Base-by-base conservation (phyloP, 2,888 invertebrate genomes). In the Cryptus armator region DNA sequence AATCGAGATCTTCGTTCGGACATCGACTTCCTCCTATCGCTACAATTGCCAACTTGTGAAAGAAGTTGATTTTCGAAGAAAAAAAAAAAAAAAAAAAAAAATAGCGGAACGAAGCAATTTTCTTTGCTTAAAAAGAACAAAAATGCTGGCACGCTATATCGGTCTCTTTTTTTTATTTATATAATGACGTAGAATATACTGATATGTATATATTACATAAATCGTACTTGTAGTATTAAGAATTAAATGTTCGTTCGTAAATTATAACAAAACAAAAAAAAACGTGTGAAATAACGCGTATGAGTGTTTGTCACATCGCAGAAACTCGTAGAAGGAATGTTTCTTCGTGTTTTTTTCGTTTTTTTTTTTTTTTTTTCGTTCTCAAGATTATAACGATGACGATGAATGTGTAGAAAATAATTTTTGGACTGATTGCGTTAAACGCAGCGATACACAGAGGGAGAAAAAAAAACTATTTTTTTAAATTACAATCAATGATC, bases 141-240 rank as follows among this genome's bases (percentile, higher is more conserved):
- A 6, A 48, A 56, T 37, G 16, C 19, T 19, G 72, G 24, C 37
- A 72, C 32, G 51, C 59, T 66, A 59, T 37, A 75, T 56, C 72
- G 14, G 82, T 66, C 53, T 72, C 46, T 64, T 80, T 48, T 83
- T 74, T 59, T 76, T 75, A 66, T 74, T 59, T 78, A 72, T 75
- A 66, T 74, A 79, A 78, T 16, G 75, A 78, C 70, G 53, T 83
- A 83, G 62, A 32, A 71, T 76, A 79, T 67, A 81, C 12, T 62
- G 59, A 74, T 76, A 76, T 85, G 79, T 86, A 85, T 79, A 77
- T 80, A 77, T 81, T 85, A 86, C 72, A 80, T 80, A 85, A 79
- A 72, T 37, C 72, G 83, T 86, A 85, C 86, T 85, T 85, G 81
- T 83, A 85, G 86, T 59, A 44, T 79, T 74, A 75, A 46, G 62